Conservation (phyloP, 2,888 invertebrate species). For the Aplocera efformata region DNA sequence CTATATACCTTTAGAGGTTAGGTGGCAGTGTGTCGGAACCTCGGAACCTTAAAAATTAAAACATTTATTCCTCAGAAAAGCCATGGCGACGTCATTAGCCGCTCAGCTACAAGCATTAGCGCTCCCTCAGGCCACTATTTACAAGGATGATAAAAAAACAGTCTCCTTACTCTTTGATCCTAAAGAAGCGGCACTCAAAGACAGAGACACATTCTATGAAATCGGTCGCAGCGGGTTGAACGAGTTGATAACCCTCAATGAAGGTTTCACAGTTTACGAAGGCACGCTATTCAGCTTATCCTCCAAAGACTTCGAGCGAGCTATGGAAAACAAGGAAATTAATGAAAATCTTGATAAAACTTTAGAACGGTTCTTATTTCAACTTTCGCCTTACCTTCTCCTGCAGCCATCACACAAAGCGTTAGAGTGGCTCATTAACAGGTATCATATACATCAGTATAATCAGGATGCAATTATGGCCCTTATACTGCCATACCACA, state of each 20-base stretch:
- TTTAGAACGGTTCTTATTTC: slow-evolving; percentile 88
- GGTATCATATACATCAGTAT: slow-evolving; percentile 93
- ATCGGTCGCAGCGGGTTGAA: slow-evolving; percentile 92
- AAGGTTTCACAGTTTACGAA: slow-evolving; percentile 86
- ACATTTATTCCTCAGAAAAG: slow-evolving; percentile 4
- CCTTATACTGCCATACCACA: slow-evolving; percentile 94
- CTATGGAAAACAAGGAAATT: slow-evolving; percentile 85
- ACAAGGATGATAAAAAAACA: slow-evolving; percentile 84
- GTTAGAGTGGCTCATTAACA: slow-evolving; percentile 96
- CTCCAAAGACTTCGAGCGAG: slow-evolving; percentile 89
- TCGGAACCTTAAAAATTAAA: no score
- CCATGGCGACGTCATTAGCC: slow-evolving; percentile 85
- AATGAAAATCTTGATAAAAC: slow-evolving; percentile 88
- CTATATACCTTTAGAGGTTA: slow-evolving; percentile 3
- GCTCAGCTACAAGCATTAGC: slow-evolving; percentile 88
- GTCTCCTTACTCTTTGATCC: slow-evolving; percentile 94
- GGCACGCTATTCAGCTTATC: slow-evolving; percentile 87
- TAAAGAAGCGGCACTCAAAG: slow-evolving; percentile 92
- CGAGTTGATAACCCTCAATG: slow-evolving; percentile 88
- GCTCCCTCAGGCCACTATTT: slow-evolving; percentile 86
- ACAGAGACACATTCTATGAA: slow-evolving; percentile 91
- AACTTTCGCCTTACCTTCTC: slow-evolving; percentile 93
- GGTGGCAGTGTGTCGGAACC: not conserved
- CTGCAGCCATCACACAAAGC: slow-evolving; percentile 92
- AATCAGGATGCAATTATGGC: slow-evolving; percentile 90